Conservation (phyloP, 2,888 invertebrate genomes). For the Neoaliturus tenellus region DNA sequence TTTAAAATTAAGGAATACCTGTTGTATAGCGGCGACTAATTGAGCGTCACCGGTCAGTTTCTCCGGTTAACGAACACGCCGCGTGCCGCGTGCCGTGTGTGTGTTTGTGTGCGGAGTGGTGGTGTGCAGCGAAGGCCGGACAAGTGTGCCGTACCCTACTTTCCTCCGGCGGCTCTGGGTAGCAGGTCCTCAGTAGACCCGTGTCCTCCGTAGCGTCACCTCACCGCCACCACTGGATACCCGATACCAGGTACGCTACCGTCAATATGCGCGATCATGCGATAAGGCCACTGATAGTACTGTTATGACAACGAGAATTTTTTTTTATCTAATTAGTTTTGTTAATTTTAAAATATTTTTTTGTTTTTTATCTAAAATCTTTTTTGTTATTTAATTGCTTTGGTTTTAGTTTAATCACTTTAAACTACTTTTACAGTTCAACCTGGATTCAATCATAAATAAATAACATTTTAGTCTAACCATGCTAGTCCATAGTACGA, state of each 20-base stretch:
- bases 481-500: too few relatives aligned
- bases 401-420: too few relatives aligned
- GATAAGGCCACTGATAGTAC: too few relatives aligned
- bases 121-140: background rate
- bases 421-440: too few relatives aligned
- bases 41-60: background rate
- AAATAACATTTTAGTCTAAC: too few relatives aligned
- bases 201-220: background rate
- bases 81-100: background rate
- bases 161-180: background rate
- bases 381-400: too few relatives aligned
- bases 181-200: constrained; percentile 25
- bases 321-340: too few relatives aligned
- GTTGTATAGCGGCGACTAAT: background rate
- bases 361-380: too few relatives aligned
- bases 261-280: too few relatives aligned
- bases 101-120: background rate
- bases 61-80: background rate
- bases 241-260: background rate
- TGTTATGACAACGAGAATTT: too few relatives aligned
- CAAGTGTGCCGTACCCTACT: constrained; percentile 35
- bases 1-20: background rate
- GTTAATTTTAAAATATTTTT: too few relatives aligned
- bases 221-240: background rate
- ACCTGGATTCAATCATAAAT: too few relatives aligned